Percentiles rank a stretch among this genome's conserved stretches.
These are phyloP conservation scores for Prosapia bicincta DNA, from an alignment of 2,888 invertebrate species.

Conservation along the genomic window DNA sequence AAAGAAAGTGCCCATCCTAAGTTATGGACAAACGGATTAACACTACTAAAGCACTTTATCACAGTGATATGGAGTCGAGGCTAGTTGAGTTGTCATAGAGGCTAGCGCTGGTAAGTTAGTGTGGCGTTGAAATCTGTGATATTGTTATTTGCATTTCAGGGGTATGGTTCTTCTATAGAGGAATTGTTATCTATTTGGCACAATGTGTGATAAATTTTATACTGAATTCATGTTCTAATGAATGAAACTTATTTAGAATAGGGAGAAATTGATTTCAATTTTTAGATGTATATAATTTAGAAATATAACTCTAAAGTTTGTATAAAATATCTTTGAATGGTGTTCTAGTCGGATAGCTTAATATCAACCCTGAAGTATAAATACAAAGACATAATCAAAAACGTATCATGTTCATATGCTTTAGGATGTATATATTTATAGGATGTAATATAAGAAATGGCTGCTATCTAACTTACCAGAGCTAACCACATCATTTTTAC, in stretches of 20 bases:
- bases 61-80: not conserved
- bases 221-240: conserved; percentile 2
- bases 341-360: not conserved
- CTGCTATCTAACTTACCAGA: conserved; percentile 3
- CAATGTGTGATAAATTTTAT: not conserved
- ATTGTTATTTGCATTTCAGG: conserved; percentile 23
- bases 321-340: not conserved
- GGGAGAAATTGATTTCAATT: not conserved
- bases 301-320: not conserved
- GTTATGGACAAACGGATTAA: not conserved
- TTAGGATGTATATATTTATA: not conserved
- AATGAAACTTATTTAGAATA: not conserved
- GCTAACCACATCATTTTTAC: not conserved
- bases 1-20: not conserved
- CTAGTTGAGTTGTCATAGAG: not conserved
- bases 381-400: not conserved
- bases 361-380: not conserved
- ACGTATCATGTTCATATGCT: not conserved
- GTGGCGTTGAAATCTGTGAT: conserved; percentile 24
- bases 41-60: not conserved
- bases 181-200: not conserved
- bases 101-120: not conserved
- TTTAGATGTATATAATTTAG: conserved; percentile 2
- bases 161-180: conserved; percentile 12
- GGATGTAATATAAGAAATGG: conserved; percentile 27